A percentile compares a stretch with the other conserved stretches of the same genome.
Conservation (phyloP, 2,113 vertebrate species). For the Corythornis vintsioides region DNA sequence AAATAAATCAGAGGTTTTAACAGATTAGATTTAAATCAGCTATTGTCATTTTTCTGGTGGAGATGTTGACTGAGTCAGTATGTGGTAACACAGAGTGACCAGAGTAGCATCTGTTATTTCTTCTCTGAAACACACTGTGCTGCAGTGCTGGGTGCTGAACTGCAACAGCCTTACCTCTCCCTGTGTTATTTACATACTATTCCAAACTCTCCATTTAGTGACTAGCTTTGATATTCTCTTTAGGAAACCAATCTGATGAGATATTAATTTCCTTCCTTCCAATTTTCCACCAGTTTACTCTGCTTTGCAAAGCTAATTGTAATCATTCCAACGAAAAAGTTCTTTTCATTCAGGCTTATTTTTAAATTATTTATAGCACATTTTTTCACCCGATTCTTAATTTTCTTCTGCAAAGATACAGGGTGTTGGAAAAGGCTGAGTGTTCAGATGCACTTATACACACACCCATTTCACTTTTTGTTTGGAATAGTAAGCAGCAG, state of each 20-base stretch:
- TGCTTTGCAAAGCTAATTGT: background rate
- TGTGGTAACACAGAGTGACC: background rate
- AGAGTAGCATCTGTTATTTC: background rate
- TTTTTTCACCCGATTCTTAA: background rate
- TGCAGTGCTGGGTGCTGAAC: background rate
- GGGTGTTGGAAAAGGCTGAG: background rate
- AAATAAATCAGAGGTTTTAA: background rate
- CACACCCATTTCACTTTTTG: background rate
- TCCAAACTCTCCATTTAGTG: background rate
- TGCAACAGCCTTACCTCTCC: background rate
- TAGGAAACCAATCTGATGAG: background rate
- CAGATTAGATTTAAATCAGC: background rate
- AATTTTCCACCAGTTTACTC: background rate
- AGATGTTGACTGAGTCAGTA: background rate
- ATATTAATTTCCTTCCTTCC: constrained; percentile 2
- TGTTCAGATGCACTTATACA: background rate
- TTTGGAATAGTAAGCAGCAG: background rate
- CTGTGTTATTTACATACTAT: background rate
- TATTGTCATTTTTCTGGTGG: background rate
- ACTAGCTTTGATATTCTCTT: background rate
- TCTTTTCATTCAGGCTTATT: background rate
- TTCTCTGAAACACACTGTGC: background rate
- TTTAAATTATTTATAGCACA: background rate
- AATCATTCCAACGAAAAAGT: background rate
- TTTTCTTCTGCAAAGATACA: background rate